phyloP scores from a whole-genome alignment of 2,888 invertebrate species.

The Hedychridium roseum region DNA sequence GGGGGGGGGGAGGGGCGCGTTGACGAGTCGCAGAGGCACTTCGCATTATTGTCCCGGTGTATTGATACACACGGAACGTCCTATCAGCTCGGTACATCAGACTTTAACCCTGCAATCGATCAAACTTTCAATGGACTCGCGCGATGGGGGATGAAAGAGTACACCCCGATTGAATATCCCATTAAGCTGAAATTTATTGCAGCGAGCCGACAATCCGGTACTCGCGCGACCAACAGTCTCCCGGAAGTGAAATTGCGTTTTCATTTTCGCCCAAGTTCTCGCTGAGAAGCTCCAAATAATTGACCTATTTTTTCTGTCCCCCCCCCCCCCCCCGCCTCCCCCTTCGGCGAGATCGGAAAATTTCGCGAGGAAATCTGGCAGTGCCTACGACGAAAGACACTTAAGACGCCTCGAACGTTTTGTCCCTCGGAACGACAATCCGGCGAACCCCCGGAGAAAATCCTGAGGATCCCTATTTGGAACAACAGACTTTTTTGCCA shows the following conservation, averaged over 20 bases:
- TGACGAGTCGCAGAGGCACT: too few relatives aligned
- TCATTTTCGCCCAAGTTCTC: conserved; percentile 13
- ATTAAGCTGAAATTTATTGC: conserved; percentile 17
- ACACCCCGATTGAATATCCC: conserved; percentile 18
- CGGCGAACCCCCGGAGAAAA: too few relatives aligned
- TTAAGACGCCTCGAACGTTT: too few relatives aligned
- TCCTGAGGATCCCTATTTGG: too few relatives aligned
- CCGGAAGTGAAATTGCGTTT: conserved; percentile 21
- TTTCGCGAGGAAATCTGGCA: too few relatives aligned
- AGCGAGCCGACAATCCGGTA: conserved; percentile 4
- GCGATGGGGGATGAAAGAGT: conserved; percentile 4
- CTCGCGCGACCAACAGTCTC: conserved; percentile 16
- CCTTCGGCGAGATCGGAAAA: too few relatives aligned
- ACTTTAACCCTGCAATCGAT: conserved; percentile 15
- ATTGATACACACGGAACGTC: too few relatives aligned
- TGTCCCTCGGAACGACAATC: too few relatives aligned
- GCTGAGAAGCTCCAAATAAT: conserved; percentile 9
- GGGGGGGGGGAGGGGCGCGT: too few relatives aligned
- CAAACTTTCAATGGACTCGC: conserved; percentile 20
- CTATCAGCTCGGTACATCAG: conserved; percentile 9
- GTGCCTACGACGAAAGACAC: too few relatives aligned
- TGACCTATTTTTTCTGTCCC: conserved; percentile 20
- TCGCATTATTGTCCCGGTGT: conserved; percentile 15
- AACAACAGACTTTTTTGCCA: too few relatives aligned
- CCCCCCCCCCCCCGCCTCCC: too few relatives aligned